Evolutionary conservation across 2,797 vertebrate genomes (phyloP).

Genomic region (Euthynnus affinis): DNA sequence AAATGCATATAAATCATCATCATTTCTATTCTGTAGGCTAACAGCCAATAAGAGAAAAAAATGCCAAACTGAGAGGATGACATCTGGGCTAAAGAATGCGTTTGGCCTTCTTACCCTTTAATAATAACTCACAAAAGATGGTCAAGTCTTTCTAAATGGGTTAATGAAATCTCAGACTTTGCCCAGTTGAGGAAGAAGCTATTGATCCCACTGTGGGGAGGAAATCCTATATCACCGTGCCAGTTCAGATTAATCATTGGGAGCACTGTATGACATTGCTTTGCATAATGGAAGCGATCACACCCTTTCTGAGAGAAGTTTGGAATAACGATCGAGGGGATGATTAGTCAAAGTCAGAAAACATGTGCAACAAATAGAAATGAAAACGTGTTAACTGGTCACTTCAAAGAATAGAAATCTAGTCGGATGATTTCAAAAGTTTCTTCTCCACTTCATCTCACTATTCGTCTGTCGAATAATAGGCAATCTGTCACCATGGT

Average conservation of each 20-base stretch:
- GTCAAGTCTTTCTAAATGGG: slow-evolving; percentile 83
- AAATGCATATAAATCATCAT: slow-evolving; percentile 78
- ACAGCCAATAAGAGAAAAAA: slow-evolving; percentile 54
- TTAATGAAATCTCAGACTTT: slow-evolving; percentile 88
- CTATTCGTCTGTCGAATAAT: slow-evolving; percentile 72
- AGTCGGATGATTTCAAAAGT: slow-evolving; percentile 69
- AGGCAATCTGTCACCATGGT: slow-evolving; percentile 55
- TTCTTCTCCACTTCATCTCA: slow-evolving; percentile 68
- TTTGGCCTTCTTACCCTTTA: slow-evolving; percentile 81
- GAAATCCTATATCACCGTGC: slow-evolving; percentile 84
- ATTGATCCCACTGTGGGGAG: slow-evolving; percentile 82
- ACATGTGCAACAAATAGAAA: slow-evolving; percentile 56
- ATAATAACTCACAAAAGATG: slow-evolving; percentile 85
- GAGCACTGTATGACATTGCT: slow-evolving; percentile 76
- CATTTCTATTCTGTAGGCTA: slow-evolving; percentile 70
- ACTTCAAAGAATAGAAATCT: slow-evolving; percentile 57
- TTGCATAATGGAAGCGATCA: slow-evolving; percentile 74
- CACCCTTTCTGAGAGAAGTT: slow-evolving; percentile 69
- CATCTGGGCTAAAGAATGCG: slow-evolving; percentile 76
- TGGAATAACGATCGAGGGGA: slow-evolving; percentile 71
- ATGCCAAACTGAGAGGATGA: slow-evolving; percentile 62
- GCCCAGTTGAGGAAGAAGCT: slow-evolving; percentile 76
- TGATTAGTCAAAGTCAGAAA: slow-evolving; percentile 77
- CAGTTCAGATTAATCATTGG: slow-evolving; percentile 86
- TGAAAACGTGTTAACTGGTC: slow-evolving; percentile 64